Conservation (phyloP, 2,113 vertebrate genomes). For the Calyptommatus sinebrachiatus region DNA sequence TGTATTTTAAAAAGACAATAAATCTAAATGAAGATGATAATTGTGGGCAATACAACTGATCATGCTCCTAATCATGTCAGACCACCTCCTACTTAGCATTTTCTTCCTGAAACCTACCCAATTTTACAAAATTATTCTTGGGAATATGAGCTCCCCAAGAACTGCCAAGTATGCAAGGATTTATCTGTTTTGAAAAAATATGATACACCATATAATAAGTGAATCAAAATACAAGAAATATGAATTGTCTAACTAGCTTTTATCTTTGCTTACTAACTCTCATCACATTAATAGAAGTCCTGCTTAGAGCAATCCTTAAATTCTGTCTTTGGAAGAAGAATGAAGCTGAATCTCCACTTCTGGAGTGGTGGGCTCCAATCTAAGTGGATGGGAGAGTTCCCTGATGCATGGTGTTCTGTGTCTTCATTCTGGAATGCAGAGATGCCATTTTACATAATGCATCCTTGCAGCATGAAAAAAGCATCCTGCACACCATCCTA, state of each 20-base stretch:
- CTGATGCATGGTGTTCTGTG: too few relatives aligned
- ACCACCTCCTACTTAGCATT: background rate
- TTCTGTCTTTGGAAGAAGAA: too few relatives aligned
- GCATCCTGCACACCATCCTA: too few relatives aligned
- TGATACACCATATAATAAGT: background rate
- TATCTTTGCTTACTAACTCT: background rate
- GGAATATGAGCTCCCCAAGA: background rate
- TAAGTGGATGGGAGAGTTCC: too few relatives aligned
- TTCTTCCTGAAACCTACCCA: background rate
- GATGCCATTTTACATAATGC: too few relatives aligned
- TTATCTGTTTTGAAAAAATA: background rate
- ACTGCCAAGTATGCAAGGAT: background rate
- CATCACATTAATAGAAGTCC: too few relatives aligned
- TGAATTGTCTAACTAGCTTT: background rate
- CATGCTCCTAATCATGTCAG: background rate
- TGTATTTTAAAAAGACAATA: background rate
- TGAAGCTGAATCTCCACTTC: too few relatives aligned
- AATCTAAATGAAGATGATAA: constrained; percentile 3
- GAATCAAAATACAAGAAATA: background rate
- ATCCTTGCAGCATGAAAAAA: too few relatives aligned
- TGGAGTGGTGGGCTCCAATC: too few relatives aligned
- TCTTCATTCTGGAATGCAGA: too few relatives aligned
- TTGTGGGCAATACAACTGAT: background rate
- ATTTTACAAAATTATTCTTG: background rate
- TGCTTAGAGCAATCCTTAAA: too few relatives aligned